phyloP scores from a whole-genome alignment of 2,888 invertebrate genomes.

The Elysia crispata region DNA sequence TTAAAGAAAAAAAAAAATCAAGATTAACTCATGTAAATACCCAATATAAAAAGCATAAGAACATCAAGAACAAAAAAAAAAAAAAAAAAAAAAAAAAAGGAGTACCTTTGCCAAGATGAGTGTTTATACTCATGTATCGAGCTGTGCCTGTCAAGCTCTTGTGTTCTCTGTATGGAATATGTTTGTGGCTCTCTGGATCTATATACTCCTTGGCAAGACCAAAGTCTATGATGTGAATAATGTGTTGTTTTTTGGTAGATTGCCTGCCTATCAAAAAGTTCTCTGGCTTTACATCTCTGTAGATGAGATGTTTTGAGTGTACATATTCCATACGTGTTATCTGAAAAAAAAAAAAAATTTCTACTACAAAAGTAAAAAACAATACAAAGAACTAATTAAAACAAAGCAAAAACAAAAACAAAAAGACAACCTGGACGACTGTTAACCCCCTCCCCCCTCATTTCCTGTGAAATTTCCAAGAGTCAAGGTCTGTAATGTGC shows the following conservation, averaged over 20 bases:
- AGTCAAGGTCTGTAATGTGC: too few species aligned
- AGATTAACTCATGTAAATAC: neutral
- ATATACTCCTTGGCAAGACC: conserved; percentile 99
- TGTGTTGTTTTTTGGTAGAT: conserved; percentile 97
- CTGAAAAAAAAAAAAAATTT: conserved; percentile 82
- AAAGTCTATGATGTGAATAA: conserved; percentile 99
- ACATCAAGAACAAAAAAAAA: neutral
- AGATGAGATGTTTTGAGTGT: conserved; percentile 98
- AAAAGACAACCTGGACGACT: too few species aligned
- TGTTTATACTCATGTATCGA: conserved; percentile 99
- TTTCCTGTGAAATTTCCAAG: too few species aligned
- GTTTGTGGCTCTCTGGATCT: conserved; percentile 94
- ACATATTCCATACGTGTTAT: conserved; percentile 99
- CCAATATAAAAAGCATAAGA: neutral
- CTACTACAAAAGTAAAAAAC: conserved; percentile 76
- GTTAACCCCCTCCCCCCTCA: too few species aligned
- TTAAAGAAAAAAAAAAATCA: neutral
- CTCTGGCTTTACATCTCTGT: conserved; percentile 99
- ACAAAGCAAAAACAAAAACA: too few species aligned
- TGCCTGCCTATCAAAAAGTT: conserved; percentile 99
- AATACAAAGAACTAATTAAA: neutral
- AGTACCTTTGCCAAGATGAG: conserved; percentile 98
- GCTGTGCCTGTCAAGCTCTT: conserved; percentile 99
- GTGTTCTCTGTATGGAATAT: conserved; percentile 99
- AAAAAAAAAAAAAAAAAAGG: neutral